These are phyloP conservation scores for Plusia festucae DNA, from an alignment of 2,888 invertebrate genomes.

Conservation along the genomic window DNA sequence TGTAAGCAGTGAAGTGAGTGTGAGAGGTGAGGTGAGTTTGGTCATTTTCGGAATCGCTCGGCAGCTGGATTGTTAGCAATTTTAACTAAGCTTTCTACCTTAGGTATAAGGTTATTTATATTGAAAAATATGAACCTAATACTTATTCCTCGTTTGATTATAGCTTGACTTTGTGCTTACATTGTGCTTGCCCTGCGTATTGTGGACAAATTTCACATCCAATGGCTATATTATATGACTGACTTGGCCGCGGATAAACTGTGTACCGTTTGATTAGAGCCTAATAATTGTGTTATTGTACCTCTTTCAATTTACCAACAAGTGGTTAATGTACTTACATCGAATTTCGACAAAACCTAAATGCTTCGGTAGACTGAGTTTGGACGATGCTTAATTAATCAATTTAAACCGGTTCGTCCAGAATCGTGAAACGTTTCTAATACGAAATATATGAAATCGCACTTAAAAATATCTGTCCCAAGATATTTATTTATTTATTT, in stretches of 20 bases:
- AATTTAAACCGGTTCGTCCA: background rate
- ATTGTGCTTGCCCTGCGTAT: too few relatives aligned
- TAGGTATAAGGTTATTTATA: too few relatives aligned
- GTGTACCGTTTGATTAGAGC: background rate
- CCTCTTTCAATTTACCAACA: background rate
- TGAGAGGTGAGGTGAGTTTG: too few relatives aligned
- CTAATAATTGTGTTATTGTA: background rate
- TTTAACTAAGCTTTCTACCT: background rate
- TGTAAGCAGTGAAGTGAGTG: too few relatives aligned
- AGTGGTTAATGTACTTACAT: background rate
- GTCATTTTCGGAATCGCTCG: too few relatives aligned
- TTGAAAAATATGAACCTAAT: too few relatives aligned
- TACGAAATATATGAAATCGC: background rate
- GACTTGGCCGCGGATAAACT: too few relatives aligned
- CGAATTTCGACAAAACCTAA: background rate
- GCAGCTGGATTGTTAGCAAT: constrained; percentile 4
- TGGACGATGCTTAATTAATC: constrained; percentile 7
- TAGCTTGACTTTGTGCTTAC: too few relatives aligned
- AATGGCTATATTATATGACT: too few relatives aligned
- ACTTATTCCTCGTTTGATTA: too few relatives aligned
- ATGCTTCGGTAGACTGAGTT: background rate
- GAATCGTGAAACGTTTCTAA: background rate
- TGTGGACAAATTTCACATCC: too few relatives aligned
- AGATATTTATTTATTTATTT: too few relatives aligned
- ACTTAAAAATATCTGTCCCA: background rate